A percentile compares a stretch with the other conserved stretches of the same genome.
Evolutionary conservation across 1,140 invertebrate genomes (phyloP).

Genomic region (Conopomorpha cramerella): DNA sequence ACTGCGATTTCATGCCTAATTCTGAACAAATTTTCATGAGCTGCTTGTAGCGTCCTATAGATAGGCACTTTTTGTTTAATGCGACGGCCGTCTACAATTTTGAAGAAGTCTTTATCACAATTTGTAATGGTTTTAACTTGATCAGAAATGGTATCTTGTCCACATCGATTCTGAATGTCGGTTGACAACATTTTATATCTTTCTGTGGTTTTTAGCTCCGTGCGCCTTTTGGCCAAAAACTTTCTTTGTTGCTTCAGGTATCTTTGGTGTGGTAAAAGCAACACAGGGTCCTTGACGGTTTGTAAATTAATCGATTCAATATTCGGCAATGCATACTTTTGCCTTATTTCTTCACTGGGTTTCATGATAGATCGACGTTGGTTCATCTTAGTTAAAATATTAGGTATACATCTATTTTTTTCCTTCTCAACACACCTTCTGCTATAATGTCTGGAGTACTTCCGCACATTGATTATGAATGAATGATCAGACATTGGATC

Average conservation of each 20-base stretch:
- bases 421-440: too few relatives aligned
- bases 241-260: constrained; percentile 23
- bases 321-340: constrained; percentile 13
- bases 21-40: constrained; percentile 17
- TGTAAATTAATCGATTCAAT: too few relatives aligned
- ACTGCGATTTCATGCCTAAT: constrained; percentile 40
- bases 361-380: too few relatives aligned
- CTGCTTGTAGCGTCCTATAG: constrained; percentile 24
- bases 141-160: constrained; percentile 10
- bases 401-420: too few relatives aligned
- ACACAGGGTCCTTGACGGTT: too few relatives aligned
- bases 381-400: too few relatives aligned
- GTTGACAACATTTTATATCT: constrained; percentile 24
- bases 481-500: too few relatives aligned
- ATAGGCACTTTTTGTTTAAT: constrained; percentile 10
- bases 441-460: too few relatives aligned
- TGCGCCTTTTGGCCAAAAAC: constrained; percentile 11
- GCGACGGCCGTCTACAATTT: constrained; percentile 13
- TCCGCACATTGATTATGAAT: too few relatives aligned
- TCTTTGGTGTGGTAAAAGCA: constrained; percentile 24
- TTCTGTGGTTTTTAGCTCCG: constrained; percentile 13
- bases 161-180: constrained; percentile 15
- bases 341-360: constrained; percentile 5
- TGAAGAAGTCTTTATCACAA: constrained; percentile 24
- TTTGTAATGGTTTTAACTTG: constrained; percentile 18